A percentile compares a stretch with the other conserved stretches of the same genome.
These are phyloP conservation scores for Lutraria rhynchaena DNA, from an alignment of 1,140 invertebrate genomes.

Conservation along the genomic window DNA sequence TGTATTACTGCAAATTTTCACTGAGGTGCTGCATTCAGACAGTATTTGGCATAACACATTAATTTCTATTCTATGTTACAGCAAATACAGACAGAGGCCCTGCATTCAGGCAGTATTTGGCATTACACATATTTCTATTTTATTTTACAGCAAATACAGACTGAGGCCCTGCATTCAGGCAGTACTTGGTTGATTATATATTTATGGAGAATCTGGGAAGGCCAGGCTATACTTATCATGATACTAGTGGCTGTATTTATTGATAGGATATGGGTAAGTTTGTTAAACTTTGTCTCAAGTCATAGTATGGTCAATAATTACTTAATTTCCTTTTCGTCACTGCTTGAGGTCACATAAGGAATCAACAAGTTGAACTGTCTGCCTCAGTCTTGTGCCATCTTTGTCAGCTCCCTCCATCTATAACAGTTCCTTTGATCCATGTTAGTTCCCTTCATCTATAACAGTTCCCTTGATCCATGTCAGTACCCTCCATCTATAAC, in stretches of 20 bases:
- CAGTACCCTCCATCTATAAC: no score
- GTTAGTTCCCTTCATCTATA: no score
- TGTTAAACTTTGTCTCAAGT: neutral
- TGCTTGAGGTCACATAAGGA: neutral
- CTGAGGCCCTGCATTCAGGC: conserved; percentile 84
- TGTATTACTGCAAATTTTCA: conserved; percentile 82
- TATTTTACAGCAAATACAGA: conserved; percentile 81
- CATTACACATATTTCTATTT: conserved; percentile 87
- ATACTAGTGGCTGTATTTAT: conserved; percentile 90
- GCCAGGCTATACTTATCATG: conserved; percentile 90
- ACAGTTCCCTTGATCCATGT: no score
- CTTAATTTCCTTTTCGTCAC: neutral
- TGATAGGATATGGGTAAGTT: conserved; percentile 85
- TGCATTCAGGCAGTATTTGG: conserved; percentile 88
- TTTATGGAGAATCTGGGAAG: conserved; percentile 91
- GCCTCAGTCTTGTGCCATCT: neutral
- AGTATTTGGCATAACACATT: conserved; percentile 89
- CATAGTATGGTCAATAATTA: neutral
- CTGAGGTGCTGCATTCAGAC: conserved; percentile 84
- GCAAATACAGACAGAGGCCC: conserved; percentile 82
- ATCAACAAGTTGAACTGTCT: neutral
- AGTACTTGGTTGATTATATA: conserved; percentile 89
- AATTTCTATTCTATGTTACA: conserved; percentile 83
- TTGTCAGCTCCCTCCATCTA: no score
- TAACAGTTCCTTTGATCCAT: neutral